Conservation (phyloP, 64 coral and sea anemone genomes). For the Platygyra sinensis region DNA sequence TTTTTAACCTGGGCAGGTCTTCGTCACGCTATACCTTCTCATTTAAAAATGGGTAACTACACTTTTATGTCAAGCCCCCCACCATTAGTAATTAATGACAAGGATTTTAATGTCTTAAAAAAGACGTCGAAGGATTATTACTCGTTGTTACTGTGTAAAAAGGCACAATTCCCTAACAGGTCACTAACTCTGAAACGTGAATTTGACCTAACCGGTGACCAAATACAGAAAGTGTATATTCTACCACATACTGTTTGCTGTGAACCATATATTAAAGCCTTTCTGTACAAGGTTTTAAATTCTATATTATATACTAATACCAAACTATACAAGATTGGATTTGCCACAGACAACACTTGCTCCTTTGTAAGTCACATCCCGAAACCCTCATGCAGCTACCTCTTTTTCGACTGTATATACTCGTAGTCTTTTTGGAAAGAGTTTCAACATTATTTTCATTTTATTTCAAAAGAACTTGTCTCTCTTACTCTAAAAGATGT, state of each 20-base stretch:
- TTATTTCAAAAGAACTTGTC: slow-evolving; percentile 4
- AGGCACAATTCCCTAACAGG: neutral
- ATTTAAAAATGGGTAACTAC: neutral
- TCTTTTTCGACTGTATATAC: slow-evolving; percentile 9
- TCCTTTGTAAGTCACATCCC: neutral
- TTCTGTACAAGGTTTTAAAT: neutral
- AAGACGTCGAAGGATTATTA: slow-evolving; percentile 3
- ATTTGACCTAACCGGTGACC: neutral
- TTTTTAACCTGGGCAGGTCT: neutral
- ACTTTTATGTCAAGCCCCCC: no score
- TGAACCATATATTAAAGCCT: slow-evolving; percentile 11
- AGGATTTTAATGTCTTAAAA: neutral
- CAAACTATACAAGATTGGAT: slow-evolving; percentile 17
- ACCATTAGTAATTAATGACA: neutral
- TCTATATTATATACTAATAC: slow-evolving; percentile 19
- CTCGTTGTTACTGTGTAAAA: slow-evolving; percentile 12
- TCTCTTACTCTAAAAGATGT: slow-evolving; percentile 17
- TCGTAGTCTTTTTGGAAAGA: slow-evolving; percentile 5
- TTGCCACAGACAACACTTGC: neutral
- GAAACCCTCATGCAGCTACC: neutral
- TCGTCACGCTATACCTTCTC: neutral
- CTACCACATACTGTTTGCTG: slow-evolving; percentile 5
- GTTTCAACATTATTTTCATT: slow-evolving; percentile 9
- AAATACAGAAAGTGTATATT: neutral
- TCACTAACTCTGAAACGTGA: neutral